Base-by-base conservation (phyloP, 2,113 vertebrate genomes). In the Ahaetulla prasina region DNA sequence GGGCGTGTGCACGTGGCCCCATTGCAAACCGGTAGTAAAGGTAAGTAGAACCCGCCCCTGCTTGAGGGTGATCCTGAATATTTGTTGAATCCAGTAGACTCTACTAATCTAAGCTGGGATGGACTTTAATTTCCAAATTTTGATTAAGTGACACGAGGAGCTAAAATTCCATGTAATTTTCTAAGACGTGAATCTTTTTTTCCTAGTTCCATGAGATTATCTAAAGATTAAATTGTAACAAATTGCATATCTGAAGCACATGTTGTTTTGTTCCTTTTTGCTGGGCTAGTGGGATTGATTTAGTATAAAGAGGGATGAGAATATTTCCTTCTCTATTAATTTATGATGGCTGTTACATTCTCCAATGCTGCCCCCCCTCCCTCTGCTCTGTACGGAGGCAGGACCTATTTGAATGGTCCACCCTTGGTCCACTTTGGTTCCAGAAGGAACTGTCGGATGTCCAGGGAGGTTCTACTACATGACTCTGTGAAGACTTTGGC, bases 11-110 rank as follows among this genome's bases (percentile, higher is more conserved):
- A n/a, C n/a, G n/a, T n/a, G n/a, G n/a, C n/a, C n/a, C n/a, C n/a
- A n/a, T n/a, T n/a, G n/a, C n/a, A n/a, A n/a, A n/a, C n/a, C n/a
- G n/a, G n/a, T n/a, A n/a, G n/a, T n/a, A n/a, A n/a, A n/a, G n/a
- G n/a, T n/a, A n/a, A n/a, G n/a, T n/a, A n/a, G n/a, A n/a, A n/a
- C n/a, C n/a, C n/a, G n/a, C n/a, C n/a, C n/a, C n/a, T n/a, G 87
- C 92, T 89, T 90, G 93, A 93, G 93, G 18, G 23, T 47, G 93
- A 90, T 12, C n/a, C 57, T 80, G 68, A 92, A 93, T 90, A 87
- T 60, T 68, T 49, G 86, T 63, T 30, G 87, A 93, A 55, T 55
- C 86, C 90, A 90, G 63, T 35, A 52, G 85, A 92, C 50, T 94
- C 92, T 87, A 88, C 45, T 0, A 0, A 90, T n/a, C 88, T 91